These are phyloP conservation scores for Perca flavescens DNA, from an alignment of 2,113 vertebrate species.

Conservation along the genomic window DNA sequence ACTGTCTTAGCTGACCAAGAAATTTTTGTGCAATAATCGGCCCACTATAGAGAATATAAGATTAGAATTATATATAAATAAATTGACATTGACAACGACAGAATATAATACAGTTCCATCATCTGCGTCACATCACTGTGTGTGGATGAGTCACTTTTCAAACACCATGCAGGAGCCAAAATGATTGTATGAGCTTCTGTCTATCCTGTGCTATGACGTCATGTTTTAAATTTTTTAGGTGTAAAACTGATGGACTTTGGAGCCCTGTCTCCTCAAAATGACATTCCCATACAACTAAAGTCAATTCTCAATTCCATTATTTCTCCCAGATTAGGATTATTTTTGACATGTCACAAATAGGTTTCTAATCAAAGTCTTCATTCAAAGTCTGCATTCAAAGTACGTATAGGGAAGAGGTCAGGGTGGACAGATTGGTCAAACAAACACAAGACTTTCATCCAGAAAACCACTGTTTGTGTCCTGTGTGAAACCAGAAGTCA, in stretches of 20 bases:
- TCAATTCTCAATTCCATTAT: too few relatives aligned
- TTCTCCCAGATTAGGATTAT: too few relatives aligned
- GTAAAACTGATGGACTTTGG: not conserved
- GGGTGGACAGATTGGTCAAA: too few relatives aligned
- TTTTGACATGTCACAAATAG: too few relatives aligned
- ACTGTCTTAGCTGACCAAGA: constrained; percentile 78
- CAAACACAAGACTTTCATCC: too few relatives aligned
- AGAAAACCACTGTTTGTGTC: too few relatives aligned
- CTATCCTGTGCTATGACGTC: not conserved
- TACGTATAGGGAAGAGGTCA: too few relatives aligned
- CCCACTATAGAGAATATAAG: constrained; percentile 34
- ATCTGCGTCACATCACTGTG: constrained; percentile 18
- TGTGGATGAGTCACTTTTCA: constrained; percentile 35
- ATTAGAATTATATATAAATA: constrained; percentile 61
- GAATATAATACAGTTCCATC: constrained; percentile 49
- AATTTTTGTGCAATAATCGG: constrained; percentile 69
- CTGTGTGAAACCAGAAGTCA: too few relatives aligned
- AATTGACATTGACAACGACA: constrained; percentile 64
- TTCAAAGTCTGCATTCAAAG: too few relatives aligned
- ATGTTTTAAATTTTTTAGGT: not conserved
- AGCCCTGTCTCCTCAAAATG: too few relatives aligned
- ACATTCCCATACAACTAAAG: too few relatives aligned
- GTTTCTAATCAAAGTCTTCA: too few relatives aligned
- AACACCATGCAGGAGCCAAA: not conserved
- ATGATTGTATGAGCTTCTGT: constrained; percentile 2